Base-by-base conservation (phyloP, 2,888 invertebrate species). In the Protonemura montana region DNA sequence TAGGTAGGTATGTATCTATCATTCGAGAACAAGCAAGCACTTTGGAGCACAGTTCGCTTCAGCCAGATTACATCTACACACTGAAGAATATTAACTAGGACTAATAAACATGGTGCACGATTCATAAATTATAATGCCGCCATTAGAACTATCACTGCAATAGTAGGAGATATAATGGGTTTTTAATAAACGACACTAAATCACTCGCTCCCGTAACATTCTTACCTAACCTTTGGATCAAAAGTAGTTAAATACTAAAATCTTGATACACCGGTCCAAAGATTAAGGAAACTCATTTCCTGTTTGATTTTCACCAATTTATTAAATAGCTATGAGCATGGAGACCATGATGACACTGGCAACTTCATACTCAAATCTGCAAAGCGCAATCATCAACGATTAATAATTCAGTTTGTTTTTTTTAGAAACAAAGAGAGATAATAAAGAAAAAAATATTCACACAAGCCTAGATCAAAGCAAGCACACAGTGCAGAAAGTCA, bases 191-290 rank as follows among this genome's bases (percentile, higher is more conserved):
- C 35, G 26, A 84, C 81, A 82, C 87, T 59, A 81, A 26, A 81
- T 82, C 81, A 85, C 80, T 84, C 59, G 76, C 76, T 87, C 81
- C 41, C 85, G 27, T 76, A 81, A 87, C 76, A 82, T 86, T 86
- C 86, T 86, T 86, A 87, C 85, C 29, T 86, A 85, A 85, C 81
- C 86, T 87, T 87, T 85, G 86, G 87, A 87, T 78, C 27, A 87
- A 35, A 42, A 42, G 82, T 42, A 27, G 27, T 82, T 82, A 35
- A 86, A 26, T 86, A 80, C 80, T 28, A 87, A 76, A 87, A 85
- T 84, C 86, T 85, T 85, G 85, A 86, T 30, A 86, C 82, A 87
- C 84, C 25, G 7, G 30, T 83, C 82, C 86, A 86, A 86, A 86
- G 87, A 85, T 85, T 86, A 86, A 85, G 86, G 86, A 86, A 86